Percentiles rank a stretch among this genome's conserved stretches.
These are phyloP conservation scores for Tinea semifulvella DNA, from an alignment of 2,888 invertebrate genomes.

Conservation along the genomic window DNA sequence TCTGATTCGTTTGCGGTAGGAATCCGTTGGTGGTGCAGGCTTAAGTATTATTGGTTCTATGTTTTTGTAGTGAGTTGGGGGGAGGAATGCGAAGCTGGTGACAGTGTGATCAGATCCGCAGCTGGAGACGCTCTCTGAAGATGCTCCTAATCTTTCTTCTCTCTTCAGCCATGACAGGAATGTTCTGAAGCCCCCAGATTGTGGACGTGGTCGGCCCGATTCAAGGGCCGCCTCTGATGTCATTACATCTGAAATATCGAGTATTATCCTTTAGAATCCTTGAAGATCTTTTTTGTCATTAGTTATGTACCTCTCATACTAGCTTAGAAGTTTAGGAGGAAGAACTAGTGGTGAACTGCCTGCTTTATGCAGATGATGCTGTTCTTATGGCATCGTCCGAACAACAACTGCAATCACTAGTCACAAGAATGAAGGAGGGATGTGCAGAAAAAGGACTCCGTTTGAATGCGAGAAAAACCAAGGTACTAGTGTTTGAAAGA, in stretches of 20 bases:
- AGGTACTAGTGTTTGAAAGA: too few relatives aligned
- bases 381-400: too few relatives aligned
- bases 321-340: too few relatives aligned
- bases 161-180: conserved; percentile 79
- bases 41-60: conserved; percentile 47
- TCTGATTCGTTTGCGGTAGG: conserved; percentile 68
- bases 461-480: too few relatives aligned
- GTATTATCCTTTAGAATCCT: too few relatives aligned
- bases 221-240: conserved; percentile 36
- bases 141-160: conserved; percentile 41
- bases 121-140: conserved; percentile 69
- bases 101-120: conserved; percentile 77
- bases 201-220: conserved; percentile 47
- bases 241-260: conserved; percentile 44
- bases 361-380: too few relatives aligned
- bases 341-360: too few relatives aligned
- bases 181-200: conserved; percentile 63
- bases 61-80: conserved; percentile 60
- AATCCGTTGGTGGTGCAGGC: conserved; percentile 68
- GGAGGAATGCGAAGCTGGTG: conserved; percentile 75
- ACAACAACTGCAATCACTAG: too few relatives aligned
- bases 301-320: too few relatives aligned
- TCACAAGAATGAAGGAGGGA: too few relatives aligned
- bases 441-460: too few relatives aligned
- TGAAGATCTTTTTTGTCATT: too few relatives aligned